phyloP scores from a whole-genome alignment of 2,113 vertebrate genomes.

The Apteryx mantelli region DNA sequence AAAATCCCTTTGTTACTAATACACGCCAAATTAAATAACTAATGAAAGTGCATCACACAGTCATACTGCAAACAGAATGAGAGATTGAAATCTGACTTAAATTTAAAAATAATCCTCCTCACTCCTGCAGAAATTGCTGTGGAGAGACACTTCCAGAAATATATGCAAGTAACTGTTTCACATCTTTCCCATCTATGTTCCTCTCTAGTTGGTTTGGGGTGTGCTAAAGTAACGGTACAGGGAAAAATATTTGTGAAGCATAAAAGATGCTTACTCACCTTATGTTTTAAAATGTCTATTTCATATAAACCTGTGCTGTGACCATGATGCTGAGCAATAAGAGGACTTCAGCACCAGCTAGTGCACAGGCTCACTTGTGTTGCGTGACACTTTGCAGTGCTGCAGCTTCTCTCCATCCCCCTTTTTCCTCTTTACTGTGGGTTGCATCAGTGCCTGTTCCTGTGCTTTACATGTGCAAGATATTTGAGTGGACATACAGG shows the following conservation, averaged over 20 bases:
- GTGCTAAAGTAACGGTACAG: neutral
- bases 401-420: neutral
- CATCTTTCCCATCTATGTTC: neutral
- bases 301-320: neutral
- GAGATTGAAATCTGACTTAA: neutral
- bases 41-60: neutral
- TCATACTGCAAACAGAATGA: neutral
- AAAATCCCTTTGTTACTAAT: neutral
- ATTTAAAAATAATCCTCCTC: neutral
- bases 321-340: accelerated
- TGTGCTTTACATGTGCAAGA: neutral
- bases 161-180: neutral
- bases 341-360: neutral
- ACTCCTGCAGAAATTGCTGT: neutral
- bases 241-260: neutral
- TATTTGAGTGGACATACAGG: neutral
- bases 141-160: neutral
- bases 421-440: accelerated
- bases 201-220: neutral
- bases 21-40: slow-evolving; percentile 53
- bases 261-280: neutral
- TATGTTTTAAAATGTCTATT: accelerated
- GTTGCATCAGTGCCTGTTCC: accelerated
- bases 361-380: neutral
- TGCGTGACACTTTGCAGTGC: accelerated